Percentiles rank a stretch among this genome's conserved stretches.
Conservation (phyloP, 2,797 vertebrate species). For the Pseudocheirus occidentalis region DNA sequence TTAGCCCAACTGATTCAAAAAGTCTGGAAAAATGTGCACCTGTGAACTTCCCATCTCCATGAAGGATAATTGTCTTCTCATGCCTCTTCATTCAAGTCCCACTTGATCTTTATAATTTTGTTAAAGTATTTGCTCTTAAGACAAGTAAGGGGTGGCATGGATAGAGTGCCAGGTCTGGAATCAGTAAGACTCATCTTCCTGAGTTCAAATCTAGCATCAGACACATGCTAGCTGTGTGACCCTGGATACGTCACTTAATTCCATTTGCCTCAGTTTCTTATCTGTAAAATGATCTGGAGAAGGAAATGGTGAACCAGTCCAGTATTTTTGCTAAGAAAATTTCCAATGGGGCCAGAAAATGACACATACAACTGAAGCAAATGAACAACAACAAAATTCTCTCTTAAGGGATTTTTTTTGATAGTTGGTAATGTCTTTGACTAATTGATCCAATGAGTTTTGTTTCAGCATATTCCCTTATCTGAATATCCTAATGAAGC, state of each 20-base stretch:
- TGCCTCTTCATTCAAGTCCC: neutral
- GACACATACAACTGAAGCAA: neutral
- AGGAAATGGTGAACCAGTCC: neutral
- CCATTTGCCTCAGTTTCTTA: neutral
- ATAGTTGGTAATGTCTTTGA: neutral
- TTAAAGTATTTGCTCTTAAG: neutral
- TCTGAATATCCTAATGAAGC: neutral
- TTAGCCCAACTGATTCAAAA: neutral
- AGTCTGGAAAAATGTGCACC: neutral
- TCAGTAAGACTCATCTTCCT: neutral
- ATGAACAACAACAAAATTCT: neutral
- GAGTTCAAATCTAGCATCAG: neutral
- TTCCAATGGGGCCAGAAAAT: neutral
- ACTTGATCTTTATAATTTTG: neutral
- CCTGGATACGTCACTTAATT: neutral
- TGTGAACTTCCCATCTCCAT: neutral
- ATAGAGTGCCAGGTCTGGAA: neutral
- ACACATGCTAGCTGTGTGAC: neutral
- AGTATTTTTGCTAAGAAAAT: neutral
- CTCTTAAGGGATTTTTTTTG: neutral
- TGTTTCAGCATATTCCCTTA: neutral
- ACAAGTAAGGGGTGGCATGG: neutral
- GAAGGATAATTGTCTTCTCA: neutral
- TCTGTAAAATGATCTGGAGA: neutral
- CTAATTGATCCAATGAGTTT: neutral